phyloP scores from a whole-genome alignment of 2,888 invertebrate genomes.

The Acleris sparsana region DNA sequence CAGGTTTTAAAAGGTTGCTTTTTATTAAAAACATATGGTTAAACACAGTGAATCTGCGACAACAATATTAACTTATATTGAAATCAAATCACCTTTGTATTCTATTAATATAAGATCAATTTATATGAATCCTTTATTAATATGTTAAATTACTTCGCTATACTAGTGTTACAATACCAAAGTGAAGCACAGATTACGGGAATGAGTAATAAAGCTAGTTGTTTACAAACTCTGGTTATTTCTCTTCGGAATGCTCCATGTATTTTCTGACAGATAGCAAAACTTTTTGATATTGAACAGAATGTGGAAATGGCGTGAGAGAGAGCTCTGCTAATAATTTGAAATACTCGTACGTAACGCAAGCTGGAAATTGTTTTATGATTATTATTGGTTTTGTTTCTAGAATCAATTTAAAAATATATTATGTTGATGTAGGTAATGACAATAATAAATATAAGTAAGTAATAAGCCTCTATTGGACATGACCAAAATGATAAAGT shows the following conservation, averaged over 20 bases:
- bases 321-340: slow-evolving; percentile 22
- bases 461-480: too few species aligned
- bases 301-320: slow-evolving; percentile 24
- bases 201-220: slow-evolving; percentile 20
- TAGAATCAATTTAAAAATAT: neutral
- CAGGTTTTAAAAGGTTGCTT: too few species aligned
- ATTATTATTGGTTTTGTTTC: slow-evolving; percentile 3
- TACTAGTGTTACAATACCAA: slow-evolving; percentile 17
- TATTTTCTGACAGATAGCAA: slow-evolving; percentile 31
- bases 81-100: too few species aligned
- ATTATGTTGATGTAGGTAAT: too few species aligned
- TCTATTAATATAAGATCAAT: too few species aligned
- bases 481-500: too few species aligned
- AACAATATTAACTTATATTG: too few species aligned
- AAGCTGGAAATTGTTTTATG: slow-evolving; percentile 10
- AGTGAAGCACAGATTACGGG: slow-evolving; percentile 21
- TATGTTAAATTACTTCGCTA: neutral
- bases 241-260: slow-evolving; percentile 24
- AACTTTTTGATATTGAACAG: slow-evolving; percentile 27
- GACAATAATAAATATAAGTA: too few species aligned
- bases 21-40: too few species aligned
- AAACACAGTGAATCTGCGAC: too few species aligned
- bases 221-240: slow-evolving; percentile 20
- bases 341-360: neutral
- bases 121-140: neutral